Evolutionary conservation across 2,113 vertebrate species (phyloP).

Genomic region (Ameiurus melas): DNA sequence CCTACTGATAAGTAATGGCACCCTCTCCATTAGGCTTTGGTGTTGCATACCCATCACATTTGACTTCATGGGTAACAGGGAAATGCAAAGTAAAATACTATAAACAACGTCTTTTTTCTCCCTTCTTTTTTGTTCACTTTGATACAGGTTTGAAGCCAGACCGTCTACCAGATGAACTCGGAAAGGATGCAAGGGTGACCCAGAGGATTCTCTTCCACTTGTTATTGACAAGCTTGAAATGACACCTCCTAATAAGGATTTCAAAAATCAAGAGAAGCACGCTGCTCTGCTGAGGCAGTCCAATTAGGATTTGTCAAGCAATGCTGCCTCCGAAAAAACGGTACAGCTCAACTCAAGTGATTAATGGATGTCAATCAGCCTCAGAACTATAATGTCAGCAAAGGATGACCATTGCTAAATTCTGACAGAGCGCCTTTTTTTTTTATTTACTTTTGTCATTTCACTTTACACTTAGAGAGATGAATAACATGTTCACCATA

Average conservation of each 20-base stretch:
- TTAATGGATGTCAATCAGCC: conserved; percentile 16
- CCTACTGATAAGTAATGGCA: not conserved
- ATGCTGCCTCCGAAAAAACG: conserved; percentile 6
- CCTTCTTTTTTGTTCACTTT: not conserved
- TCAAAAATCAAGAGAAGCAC: not conserved
- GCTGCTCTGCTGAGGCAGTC: conserved; percentile 13
- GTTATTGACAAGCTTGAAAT: not conserved
- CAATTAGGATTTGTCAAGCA: not conserved
- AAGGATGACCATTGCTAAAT: not conserved
- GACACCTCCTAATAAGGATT: not conserved
- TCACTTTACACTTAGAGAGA: conserved; percentile 2
- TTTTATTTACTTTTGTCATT: not conserved
- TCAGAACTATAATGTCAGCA: not conserved
- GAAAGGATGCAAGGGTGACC: not conserved
- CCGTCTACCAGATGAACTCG: not conserved
- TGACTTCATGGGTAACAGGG: not conserved
- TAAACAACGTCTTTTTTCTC: not conserved
- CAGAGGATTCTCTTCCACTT: conserved; percentile 9
- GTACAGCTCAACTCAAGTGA: not conserved
- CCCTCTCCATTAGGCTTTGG: not conserved
- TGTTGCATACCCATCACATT: not conserved
- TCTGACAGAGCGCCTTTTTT: not conserved
- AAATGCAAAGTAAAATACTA: not conserved
- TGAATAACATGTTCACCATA: conserved; percentile 65
- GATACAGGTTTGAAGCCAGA: conserved; percentile 5